phyloP scores from a whole-genome alignment of 1,140 invertebrate species.

The Harlomillsia oculata region DNA sequence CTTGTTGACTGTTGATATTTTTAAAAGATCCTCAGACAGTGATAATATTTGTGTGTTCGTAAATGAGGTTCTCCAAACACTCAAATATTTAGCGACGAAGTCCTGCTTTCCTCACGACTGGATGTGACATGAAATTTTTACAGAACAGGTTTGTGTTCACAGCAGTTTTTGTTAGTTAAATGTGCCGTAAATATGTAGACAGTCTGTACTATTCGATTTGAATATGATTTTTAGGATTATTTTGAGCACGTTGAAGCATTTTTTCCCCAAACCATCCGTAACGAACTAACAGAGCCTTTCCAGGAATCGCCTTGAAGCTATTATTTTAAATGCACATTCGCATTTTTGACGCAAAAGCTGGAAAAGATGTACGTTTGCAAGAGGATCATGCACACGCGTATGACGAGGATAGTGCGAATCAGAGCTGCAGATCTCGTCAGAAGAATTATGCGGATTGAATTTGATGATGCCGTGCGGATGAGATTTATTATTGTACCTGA shows the following conservation, averaged over 20 bases:
- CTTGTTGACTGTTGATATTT: constrained; percentile 66
- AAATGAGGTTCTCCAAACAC: constrained; percentile 77
- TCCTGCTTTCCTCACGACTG: constrained; percentile 77
- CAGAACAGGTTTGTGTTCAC: constrained; percentile 64
- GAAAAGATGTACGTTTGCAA: constrained; percentile 69
- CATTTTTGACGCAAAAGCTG: constrained; percentile 75
- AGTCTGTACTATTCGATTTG: too few species aligned
- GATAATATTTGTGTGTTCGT: too few species aligned
- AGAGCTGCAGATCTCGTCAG: constrained; percentile 73
- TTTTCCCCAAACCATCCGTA: constrained; percentile 71
- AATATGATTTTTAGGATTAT: constrained; percentile 68
- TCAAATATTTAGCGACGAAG: constrained; percentile 68
- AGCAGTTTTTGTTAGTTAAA: too few species aligned
- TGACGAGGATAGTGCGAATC: constrained; percentile 77
- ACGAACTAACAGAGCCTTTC: constrained; percentile 68
- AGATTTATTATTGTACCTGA: constrained; percentile 80
- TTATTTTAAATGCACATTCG: constrained; percentile 83
- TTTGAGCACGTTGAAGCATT: constrained; percentile 67
- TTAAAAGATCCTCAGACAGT: constrained; percentile 53
- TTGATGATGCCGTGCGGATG: constrained; percentile 65
- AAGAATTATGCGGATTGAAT: constrained; percentile 82
- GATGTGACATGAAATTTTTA: constrained; percentile 90
- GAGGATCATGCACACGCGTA: constrained; percentile 55
- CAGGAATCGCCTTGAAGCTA: constrained; percentile 79
- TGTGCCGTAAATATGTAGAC: too few species aligned